A percentile compares a stretch with the other conserved stretches of the same genome.
These are phyloP conservation scores for Drosophila oshimai DNA, from an alignment of 1,140 invertebrate species.

Conservation along the genomic window DNA sequence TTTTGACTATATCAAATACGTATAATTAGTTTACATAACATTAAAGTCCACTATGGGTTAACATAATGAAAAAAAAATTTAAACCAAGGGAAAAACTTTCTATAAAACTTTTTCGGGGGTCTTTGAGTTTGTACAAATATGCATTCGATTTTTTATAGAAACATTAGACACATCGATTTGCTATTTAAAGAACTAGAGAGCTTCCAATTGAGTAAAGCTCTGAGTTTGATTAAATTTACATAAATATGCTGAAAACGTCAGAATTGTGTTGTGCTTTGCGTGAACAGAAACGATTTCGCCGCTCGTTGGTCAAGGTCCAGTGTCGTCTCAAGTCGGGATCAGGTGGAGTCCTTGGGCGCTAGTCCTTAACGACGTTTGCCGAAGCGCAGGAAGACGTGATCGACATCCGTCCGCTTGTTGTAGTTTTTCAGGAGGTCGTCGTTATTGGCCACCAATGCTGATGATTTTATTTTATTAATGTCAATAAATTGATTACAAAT, in stretches of 20 bases:
- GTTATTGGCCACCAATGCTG: constrained; percentile 70
- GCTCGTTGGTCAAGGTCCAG: constrained; percentile 43
- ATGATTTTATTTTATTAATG: not conserved
- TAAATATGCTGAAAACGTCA: constrained; percentile 53
- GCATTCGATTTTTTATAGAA: constrained; percentile 30
- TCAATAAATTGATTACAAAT: too few species aligned
- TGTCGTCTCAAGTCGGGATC: constrained; percentile 2
- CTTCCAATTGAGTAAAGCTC: constrained; percentile 62
- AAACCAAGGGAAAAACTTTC: constrained; percentile 31
- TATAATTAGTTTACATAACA: constrained; percentile 15
- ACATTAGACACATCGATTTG: constrained; percentile 48
- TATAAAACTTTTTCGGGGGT: constrained; percentile 59
- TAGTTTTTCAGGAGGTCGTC: constrained; percentile 81
- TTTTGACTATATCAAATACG: constrained; percentile 3
- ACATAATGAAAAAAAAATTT: not conserved
- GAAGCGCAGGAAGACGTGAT: constrained; percentile 90
- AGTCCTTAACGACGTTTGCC: constrained; percentile 84
- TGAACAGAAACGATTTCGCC: constrained; percentile 42
- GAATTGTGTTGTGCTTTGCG: constrained; percentile 29
- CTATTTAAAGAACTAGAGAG: constrained; percentile 71
- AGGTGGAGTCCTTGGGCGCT: not conserved
- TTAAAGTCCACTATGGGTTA: constrained; percentile 1
- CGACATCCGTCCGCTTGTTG: constrained; percentile 89
- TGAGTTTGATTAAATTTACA: constrained; percentile 34
- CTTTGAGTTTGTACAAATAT: constrained; percentile 53